Conservation (phyloP, 2,888 invertebrate genomes). For the Platyscelio sp. region DNA sequence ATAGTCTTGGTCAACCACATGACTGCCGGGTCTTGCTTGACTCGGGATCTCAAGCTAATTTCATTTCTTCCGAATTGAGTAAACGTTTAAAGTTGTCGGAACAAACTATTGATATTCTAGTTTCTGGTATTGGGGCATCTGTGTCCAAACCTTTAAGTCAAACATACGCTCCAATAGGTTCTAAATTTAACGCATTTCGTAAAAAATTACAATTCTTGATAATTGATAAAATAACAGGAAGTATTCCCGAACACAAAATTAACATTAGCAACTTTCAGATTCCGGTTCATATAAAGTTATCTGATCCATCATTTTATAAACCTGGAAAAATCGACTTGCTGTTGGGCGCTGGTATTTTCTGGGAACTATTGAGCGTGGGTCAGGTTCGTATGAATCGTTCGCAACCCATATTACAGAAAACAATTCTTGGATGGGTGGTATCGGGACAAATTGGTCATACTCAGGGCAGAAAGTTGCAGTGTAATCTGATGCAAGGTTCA, state of each 20-base stretch:
- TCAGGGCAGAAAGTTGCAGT: neutral
- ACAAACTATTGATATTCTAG: neutral
- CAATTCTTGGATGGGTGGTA: conserved; percentile 54
- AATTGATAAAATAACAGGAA: conserved; percentile 2
- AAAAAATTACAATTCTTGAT: neutral
- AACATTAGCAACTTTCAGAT: neutral
- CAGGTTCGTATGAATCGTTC: conserved; percentile 3
- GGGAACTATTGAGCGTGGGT: conserved; percentile 7
- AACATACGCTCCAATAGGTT: neutral
- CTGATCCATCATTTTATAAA: conserved; percentile 9
- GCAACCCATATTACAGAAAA: conserved; percentile 41
- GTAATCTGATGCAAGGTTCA: neutral
- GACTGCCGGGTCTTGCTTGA: neutral
- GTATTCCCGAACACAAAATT: neutral
- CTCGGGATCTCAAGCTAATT: conserved; percentile 14
- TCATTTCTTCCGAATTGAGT: neutral
- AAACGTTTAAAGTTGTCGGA: neutral
- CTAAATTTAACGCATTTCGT: neutral
- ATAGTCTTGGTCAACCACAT: neutral
- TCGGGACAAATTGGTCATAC: conserved; percentile 11
- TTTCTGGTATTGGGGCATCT: neutral
- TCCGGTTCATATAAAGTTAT: conserved; percentile 13
- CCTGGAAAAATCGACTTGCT: conserved; percentile 5
- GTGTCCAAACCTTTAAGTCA: neutral
- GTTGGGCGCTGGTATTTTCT: conserved; percentile 28